Conservation (phyloP, 1,140 invertebrate species). For the Hylaeus volcanicus region DNA sequence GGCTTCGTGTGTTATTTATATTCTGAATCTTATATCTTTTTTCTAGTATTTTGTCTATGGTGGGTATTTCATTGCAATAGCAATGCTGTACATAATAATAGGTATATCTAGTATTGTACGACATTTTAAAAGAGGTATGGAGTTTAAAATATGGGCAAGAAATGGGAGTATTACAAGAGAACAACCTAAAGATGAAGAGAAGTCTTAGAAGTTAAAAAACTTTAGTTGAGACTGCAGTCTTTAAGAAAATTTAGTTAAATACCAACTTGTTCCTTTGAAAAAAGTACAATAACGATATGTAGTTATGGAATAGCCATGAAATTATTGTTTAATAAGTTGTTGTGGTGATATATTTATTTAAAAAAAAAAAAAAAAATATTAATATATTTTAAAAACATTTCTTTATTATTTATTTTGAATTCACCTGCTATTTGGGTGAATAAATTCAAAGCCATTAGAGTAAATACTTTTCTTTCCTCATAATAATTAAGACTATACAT, state of each 20-base stretch:
- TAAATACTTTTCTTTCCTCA: background rate
- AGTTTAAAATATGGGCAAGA: conserved; percentile 56
- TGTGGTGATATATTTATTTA: background rate
- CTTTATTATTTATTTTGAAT: background rate
- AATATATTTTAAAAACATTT: background rate
- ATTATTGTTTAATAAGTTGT: background rate
- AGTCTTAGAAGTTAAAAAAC: background rate
- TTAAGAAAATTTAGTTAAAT: background rate
- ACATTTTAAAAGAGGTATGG: conserved; percentile 53
- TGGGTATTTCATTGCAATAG: conserved; percentile 82
- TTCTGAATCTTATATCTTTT: conserved; percentile 3
- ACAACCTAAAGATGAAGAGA: background rate
- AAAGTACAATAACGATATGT: background rate
- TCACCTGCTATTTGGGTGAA: no score
- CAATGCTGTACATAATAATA: conserved; percentile 78
- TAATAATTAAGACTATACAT: background rate
- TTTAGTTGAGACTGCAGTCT: background rate
- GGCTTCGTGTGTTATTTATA: no score
- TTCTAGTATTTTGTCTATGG: conserved; percentile 85
- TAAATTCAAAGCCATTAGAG: background rate
- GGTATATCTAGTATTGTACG: conserved; percentile 67
- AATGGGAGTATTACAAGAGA: background rate
- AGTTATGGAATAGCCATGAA: background rate
- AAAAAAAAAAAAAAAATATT: background rate
- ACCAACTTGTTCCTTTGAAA: background rate